Conservation (phyloP, 2,888 invertebrate genomes). For the Thymelicus acteon region DNA sequence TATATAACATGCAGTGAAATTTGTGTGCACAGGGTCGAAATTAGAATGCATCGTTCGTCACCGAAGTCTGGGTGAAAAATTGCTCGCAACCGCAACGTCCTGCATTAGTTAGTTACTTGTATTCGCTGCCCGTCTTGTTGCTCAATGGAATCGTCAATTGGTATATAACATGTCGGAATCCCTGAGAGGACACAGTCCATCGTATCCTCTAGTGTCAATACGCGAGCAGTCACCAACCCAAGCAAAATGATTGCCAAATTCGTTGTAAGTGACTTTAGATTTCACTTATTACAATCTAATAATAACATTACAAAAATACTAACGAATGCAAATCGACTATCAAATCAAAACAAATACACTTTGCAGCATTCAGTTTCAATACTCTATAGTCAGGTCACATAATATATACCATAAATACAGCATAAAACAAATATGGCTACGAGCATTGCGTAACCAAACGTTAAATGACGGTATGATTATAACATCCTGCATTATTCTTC, state of each 20-base stretch:
- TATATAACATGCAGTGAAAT: conserved; percentile 78
- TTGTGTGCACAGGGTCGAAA: conserved; percentile 69
- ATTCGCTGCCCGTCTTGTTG: conserved; percentile 58
- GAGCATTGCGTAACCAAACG: conserved; percentile 2
- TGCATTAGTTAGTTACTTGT: conserved; percentile 64
- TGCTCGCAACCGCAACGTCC: conserved; percentile 68
- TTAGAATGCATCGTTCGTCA: conserved; percentile 76
- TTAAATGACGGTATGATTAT: neutral
- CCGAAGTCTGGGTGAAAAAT: conserved; percentile 75
- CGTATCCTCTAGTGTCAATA: conserved; percentile 60
- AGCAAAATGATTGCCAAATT: conserved; percentile 84
- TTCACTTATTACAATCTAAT: too few species aligned
- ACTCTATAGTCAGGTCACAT: conserved; percentile 12
- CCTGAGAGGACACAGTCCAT: conserved; percentile 74
- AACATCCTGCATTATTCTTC: conserved; percentile 38
- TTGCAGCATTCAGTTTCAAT: neutral
- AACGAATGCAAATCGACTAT: too few species aligned
- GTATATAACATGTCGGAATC: conserved; percentile 75
- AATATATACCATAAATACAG: conserved; percentile 1
- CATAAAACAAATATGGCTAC: conserved; percentile 16
- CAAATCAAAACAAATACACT: neutral
- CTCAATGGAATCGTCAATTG: conserved; percentile 65
- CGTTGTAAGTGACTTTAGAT: conserved; percentile 63
- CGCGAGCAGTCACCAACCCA: conserved; percentile 77
- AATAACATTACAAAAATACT: neutral